Conservation (phyloP, 2,797 vertebrate species). For the Rhinella marina region DNA sequence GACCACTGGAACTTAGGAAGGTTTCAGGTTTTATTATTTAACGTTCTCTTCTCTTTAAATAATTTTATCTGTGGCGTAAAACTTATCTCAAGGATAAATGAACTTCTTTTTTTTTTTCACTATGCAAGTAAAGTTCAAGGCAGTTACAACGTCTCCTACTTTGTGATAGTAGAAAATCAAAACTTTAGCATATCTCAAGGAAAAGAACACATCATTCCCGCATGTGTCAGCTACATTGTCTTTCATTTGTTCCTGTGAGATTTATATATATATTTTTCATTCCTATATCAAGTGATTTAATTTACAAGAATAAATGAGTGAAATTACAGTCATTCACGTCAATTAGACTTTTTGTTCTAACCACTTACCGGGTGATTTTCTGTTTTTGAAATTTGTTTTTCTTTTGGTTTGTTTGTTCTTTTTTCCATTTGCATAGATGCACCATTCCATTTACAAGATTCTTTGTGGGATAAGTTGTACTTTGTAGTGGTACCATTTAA, state of each 20-base stretch:
- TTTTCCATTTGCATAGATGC: too few species aligned
- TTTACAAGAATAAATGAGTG: background rate
- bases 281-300: conserved; percentile 65
- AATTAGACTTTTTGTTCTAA: background rate
- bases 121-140: conserved; percentile 76
- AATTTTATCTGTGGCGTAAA: conserved; percentile 20
- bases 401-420: too few species aligned
- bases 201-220: conserved; percentile 72
- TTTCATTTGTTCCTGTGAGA: conserved; percentile 69
- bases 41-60: conserved; percentile 9
- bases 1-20: background rate
- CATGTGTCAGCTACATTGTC: conserved; percentile 65
- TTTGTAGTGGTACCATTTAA: too few species aligned
- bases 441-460: too few species aligned
- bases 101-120: conserved; percentile 63
- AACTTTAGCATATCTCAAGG: conserved; percentile 72
- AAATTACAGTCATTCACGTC: background rate
- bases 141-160: conserved; percentile 72
- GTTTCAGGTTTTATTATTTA: background rate
- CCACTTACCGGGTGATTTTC: too few species aligned
- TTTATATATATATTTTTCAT: conserved; percentile 68
- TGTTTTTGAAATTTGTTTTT: too few species aligned
- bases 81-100: conserved; percentile 70
- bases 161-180: conserved; percentile 75
- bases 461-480: too few species aligned